Evolutionary conservation across 1,140 invertebrate genomes (phyloP).

Genomic region (Zaprionus inermis): DNA sequence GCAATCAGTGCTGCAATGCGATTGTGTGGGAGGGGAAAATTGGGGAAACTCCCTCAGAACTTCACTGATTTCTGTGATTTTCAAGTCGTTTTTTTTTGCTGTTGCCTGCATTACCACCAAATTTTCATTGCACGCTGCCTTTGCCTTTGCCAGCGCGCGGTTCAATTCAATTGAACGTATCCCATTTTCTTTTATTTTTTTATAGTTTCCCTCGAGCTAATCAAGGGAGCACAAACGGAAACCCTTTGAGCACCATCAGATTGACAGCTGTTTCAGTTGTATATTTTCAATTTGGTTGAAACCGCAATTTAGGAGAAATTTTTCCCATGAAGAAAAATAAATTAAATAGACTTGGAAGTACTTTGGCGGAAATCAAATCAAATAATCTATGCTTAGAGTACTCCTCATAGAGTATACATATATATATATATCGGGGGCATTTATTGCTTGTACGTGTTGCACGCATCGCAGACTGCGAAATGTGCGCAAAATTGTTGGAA

Average conservation of each 20-base stretch:
- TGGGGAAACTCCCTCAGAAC: not conserved
- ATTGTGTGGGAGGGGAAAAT: not conserved
- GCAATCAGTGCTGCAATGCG: conserved; percentile 32
- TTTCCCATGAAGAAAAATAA: conserved; percentile 13
- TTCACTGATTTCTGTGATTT: conserved; percentile 53
- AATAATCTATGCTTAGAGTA: conserved; percentile 49
- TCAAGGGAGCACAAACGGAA: conserved; percentile 34
- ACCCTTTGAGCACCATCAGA: conserved; percentile 16
- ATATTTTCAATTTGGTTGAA: conserved; percentile 50
- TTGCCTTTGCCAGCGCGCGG: not conserved
- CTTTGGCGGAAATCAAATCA: conserved; percentile 44
- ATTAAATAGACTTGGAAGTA: conserved; percentile 42
- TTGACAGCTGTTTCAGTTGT: conserved; percentile 44
- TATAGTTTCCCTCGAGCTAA: conserved; percentile 31
- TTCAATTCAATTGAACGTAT: conserved; percentile 47
- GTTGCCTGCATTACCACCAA: conserved; percentile 35
- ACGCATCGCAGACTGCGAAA: conserved; percentile 57
- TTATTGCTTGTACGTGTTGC: conserved; percentile 62
- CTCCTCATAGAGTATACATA: conserved; percentile 15
- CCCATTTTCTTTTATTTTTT: conserved; percentile 28
- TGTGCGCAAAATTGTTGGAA: conserved; percentile 62
- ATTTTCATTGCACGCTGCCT: conserved; percentile 14
- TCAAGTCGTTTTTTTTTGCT: conserved; percentile 22
- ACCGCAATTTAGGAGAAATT: conserved; percentile 7
- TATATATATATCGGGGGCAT: conserved; percentile 22